phyloP scores from a whole-genome alignment of 1,140 invertebrate species.

The Leptinotarsa defecta region DNA sequence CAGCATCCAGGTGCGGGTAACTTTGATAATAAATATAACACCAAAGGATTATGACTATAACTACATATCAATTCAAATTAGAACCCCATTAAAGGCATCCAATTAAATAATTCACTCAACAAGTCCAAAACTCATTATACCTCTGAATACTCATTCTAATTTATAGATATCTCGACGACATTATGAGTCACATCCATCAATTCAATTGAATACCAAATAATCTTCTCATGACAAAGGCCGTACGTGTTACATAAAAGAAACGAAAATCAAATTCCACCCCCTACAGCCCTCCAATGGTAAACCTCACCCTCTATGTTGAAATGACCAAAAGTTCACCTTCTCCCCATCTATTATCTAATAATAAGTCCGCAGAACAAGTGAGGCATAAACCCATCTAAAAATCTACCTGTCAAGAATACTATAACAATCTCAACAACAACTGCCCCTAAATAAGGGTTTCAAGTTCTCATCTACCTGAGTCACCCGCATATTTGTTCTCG shows the following conservation, averaged over 20 bases:
- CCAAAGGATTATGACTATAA: no score
- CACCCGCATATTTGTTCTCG: slow-evolving; percentile 26
- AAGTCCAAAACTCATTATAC: slow-evolving; percentile 5
- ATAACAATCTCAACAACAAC: slow-evolving; percentile 40
- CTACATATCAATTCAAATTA: no score
- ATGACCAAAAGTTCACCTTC: slow-evolving; percentile 35
- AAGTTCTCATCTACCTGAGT: slow-evolving; percentile 43
- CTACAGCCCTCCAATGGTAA: slow-evolving; percentile 35
- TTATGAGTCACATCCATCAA: slow-evolving; percentile 2
- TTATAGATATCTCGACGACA: neutral
- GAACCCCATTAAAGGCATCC: no score
- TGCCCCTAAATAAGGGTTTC: slow-evolving; percentile 45
- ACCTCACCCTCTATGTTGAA: slow-evolving; percentile 34
- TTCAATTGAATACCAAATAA: slow-evolving; percentile 19
- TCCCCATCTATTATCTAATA: slow-evolving; percentile 47
- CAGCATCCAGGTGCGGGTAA: no score
- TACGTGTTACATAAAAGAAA: slow-evolving; percentile 29
- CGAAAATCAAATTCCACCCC: slow-evolving; percentile 32
- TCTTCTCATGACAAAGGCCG: slow-evolving; percentile 14
- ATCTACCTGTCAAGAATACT: slow-evolving; percentile 46
- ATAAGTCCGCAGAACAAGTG: slow-evolving; percentile 48
- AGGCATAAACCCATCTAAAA: slow-evolving; percentile 42
- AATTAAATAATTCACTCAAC: no score
- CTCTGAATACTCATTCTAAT: neutral
- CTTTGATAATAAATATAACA: no score